These are phyloP conservation scores for Leucophenga maculata DNA, from an alignment of 2,888 invertebrate species.

Conservation along the genomic window DNA sequence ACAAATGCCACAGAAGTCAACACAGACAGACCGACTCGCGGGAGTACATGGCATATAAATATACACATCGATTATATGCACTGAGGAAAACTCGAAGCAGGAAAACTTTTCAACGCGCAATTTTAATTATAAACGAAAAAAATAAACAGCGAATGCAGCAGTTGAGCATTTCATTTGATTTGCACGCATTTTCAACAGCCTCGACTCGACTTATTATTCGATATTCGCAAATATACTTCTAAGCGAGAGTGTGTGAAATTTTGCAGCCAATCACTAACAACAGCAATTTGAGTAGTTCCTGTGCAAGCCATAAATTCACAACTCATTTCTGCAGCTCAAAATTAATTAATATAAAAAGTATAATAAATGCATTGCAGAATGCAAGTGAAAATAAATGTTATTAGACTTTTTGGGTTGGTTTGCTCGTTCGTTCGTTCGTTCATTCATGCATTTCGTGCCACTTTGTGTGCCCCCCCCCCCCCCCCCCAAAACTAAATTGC, in stretches of 20 bases:
- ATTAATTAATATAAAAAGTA: constrained; percentile 3
- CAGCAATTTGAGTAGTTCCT: not conserved
- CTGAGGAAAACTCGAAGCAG: constrained; percentile 36
- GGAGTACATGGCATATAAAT: not conserved
- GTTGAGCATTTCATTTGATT: constrained; percentile 37
- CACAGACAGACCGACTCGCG: not conserved
- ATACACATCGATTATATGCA: constrained; percentile 4
- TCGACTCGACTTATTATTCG: not conserved
- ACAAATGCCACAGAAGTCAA: constrained; percentile 18
- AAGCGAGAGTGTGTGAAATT: not conserved
- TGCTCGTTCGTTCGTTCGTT: not conserved
- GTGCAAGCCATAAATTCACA: constrained; percentile 13
- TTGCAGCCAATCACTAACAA: not conserved
- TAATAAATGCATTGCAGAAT: not conserved
- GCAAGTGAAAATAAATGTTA: constrained; percentile 1
- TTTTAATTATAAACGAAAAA: constrained; percentile 54
- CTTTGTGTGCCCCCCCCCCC: not conserved
- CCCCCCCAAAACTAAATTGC: constrained; percentile 36
- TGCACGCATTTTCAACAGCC: constrained; percentile 1
- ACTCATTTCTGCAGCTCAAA: not conserved
- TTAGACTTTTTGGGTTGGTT: not conserved
- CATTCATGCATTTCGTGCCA: not conserved
- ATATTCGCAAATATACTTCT: not conserved
- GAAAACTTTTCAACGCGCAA: constrained; percentile 61
- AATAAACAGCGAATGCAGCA: constrained; percentile 44